Percentiles rank a stretch among this genome's conserved stretches.
Conservation (phyloP, 2,113 vertebrate species). For the Hippocampus guttulatus region DNA sequence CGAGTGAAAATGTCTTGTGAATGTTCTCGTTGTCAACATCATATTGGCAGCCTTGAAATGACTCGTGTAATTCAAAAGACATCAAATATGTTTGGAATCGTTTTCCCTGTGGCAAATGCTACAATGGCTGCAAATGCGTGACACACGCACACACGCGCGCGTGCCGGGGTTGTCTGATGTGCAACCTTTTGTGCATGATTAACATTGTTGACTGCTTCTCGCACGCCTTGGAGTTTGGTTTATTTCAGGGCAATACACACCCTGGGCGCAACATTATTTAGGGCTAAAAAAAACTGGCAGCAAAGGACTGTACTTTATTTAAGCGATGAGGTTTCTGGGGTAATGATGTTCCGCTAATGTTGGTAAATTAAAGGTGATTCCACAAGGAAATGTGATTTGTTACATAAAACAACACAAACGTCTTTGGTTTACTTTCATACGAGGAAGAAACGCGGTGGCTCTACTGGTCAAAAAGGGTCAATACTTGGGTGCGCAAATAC, state of each 20-base stretch:
- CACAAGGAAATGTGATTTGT: background rate
- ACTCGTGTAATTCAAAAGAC: conserved; percentile 37
- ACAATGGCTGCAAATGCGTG: background rate
- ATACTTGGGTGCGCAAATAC: background rate
- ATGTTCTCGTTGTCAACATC: conserved; percentile 35
- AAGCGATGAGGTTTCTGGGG: background rate
- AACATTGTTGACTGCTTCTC: background rate
- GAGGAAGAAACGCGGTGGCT: background rate
- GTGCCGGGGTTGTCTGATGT: background rate
- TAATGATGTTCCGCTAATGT: background rate
- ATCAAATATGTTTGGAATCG: conserved; percentile 15
- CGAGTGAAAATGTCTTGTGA: conserved; percentile 41
- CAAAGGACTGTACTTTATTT: background rate
- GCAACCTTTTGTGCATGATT: background rate
- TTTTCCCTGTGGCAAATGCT: background rate
- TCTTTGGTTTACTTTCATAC: background rate
- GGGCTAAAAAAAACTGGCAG: background rate
- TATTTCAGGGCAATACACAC: background rate
- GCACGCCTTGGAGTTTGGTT: background rate
- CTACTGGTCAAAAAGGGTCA: background rate
- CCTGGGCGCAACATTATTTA: background rate
- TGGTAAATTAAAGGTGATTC: background rate
- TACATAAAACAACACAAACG: background rate
- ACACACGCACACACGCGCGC: background rate
- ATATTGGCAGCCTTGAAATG: conserved; percentile 38